Conservation (phyloP, 2,797 vertebrate species). For the Sebastes jordani region DNA sequence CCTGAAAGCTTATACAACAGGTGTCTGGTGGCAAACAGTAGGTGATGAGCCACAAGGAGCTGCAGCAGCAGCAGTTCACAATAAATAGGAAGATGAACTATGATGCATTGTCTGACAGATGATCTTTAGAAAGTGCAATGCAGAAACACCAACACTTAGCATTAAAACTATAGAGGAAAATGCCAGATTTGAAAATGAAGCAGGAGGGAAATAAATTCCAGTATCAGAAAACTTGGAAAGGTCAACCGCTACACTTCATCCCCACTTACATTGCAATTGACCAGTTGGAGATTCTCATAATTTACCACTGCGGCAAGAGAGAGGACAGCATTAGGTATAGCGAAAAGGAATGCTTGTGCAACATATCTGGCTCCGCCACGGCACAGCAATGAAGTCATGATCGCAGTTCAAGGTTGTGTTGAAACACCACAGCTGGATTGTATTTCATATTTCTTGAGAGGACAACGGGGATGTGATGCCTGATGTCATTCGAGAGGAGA, state of each 20-base stretch:
- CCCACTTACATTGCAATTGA: slow-evolving; percentile 6
- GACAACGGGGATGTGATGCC: slow-evolving; percentile 15
- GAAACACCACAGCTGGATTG: slow-evolving; percentile 54
- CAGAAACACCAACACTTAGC: neutral
- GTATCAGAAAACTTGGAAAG: slow-evolving; percentile 8
- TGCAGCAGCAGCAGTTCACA: neutral
- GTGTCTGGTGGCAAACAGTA: neutral
- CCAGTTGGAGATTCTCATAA: slow-evolving; percentile 5
- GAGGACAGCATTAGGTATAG: neutral
- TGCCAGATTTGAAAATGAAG: neutral
- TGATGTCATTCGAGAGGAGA: slow-evolving; percentile 36
- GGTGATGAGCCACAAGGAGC: neutral
- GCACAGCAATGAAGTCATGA: slow-evolving; percentile 26
- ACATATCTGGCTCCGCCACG: slow-evolving; percentile 25
- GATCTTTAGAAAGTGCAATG: slow-evolving; percentile 15
- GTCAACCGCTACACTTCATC: slow-evolving; percentile 19
- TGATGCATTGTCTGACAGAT: slow-evolving; percentile 3
- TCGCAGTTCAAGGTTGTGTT: slow-evolving; percentile 47
- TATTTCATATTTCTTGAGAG: slow-evolving; percentile 40
- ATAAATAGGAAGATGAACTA: slow-evolving; percentile 1
- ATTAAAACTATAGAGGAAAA: neutral
- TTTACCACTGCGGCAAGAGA: neutral
- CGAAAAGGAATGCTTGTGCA: slow-evolving; percentile 31
- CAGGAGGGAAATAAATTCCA: neutral
- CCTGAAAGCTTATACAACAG: neutral